Evolutionary conservation across 2,113 vertebrate genomes (phyloP).

Genomic region (Hippopotamus amphibius): DNA sequence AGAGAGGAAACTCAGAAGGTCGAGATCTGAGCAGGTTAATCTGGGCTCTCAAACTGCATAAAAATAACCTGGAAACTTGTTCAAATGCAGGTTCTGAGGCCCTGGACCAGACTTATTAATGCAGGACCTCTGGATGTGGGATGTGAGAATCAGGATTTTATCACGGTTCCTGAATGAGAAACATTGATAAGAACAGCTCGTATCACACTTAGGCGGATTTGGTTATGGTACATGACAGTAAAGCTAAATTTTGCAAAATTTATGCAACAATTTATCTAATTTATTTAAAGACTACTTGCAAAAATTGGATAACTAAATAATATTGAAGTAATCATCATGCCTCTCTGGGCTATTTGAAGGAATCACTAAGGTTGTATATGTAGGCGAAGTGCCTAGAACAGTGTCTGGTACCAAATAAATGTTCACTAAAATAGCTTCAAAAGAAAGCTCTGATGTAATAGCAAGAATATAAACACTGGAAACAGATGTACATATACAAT

Average conservation of each 20-base stretch:
- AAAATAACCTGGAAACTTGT: not conserved
- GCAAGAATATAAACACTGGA: no score
- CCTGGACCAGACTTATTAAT: accelerated
- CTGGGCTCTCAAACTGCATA: not conserved
- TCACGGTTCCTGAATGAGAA: not conserved
- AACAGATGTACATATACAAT: accelerated
- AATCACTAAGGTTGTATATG: accelerated
- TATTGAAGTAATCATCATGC: no score
- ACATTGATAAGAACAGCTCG: not conserved
- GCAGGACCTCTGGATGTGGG: accelerated
- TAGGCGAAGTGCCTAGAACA: not conserved
- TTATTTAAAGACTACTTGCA: not conserved
- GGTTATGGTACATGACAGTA: not conserved
- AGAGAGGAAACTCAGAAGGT: not conserved
- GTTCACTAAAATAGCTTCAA: not conserved
- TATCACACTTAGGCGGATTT: accelerated
- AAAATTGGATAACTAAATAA: not conserved
- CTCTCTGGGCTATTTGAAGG: not conserved
- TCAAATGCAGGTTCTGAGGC: no score
- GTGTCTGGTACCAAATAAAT: no score
- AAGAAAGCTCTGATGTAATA: accelerated
- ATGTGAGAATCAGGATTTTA: not conserved
- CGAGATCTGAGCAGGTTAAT: not conserved
- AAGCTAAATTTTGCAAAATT: not conserved
- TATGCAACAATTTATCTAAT: not conserved